Evolutionary conservation across 2,888 invertebrate species (phyloP).

Genomic region (Ormyrus nitidulus): DNA sequence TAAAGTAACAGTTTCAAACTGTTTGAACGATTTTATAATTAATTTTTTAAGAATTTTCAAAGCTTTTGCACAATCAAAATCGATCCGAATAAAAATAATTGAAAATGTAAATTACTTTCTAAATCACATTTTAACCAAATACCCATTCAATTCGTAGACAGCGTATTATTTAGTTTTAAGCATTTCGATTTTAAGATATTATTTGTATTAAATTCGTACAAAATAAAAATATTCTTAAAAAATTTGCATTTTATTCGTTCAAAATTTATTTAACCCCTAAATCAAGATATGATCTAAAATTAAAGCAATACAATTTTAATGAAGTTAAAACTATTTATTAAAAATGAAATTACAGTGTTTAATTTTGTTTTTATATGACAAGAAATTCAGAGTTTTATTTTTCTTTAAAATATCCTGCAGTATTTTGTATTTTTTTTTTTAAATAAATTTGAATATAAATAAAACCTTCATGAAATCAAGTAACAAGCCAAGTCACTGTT

Average conservation of each 20-base stretch:
- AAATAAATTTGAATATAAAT: no score
- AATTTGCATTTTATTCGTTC: background rate
- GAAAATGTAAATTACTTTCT: background rate
- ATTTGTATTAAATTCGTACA: conserved; percentile 51
- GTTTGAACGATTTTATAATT: background rate
- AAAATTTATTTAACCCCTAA: background rate
- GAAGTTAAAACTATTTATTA: no score
- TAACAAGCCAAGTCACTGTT: no score
- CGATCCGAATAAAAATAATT: background rate
- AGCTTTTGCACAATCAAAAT: conserved; percentile 9
- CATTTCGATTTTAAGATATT: conserved; percentile 37
- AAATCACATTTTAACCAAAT: conserved; percentile 3
- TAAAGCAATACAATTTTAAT: no score
- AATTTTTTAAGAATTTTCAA: background rate
- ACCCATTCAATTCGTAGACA: conserved; percentile 25
- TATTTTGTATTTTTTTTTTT: no score
- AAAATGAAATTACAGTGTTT: no score
- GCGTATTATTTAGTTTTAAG: conserved; percentile 37
- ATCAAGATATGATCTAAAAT: no score
- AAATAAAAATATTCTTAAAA: conserved; percentile 44
- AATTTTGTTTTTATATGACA: no score
- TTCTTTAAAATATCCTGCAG: no score
- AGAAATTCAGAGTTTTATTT: no score
- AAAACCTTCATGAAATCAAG: no score
- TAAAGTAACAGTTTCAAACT: background rate